A percentile compares a stretch with the other conserved stretches of the same genome.
Evolutionary conservation across 2,888 invertebrate species (phyloP).

Genomic region (Eulithis testata): DNA sequence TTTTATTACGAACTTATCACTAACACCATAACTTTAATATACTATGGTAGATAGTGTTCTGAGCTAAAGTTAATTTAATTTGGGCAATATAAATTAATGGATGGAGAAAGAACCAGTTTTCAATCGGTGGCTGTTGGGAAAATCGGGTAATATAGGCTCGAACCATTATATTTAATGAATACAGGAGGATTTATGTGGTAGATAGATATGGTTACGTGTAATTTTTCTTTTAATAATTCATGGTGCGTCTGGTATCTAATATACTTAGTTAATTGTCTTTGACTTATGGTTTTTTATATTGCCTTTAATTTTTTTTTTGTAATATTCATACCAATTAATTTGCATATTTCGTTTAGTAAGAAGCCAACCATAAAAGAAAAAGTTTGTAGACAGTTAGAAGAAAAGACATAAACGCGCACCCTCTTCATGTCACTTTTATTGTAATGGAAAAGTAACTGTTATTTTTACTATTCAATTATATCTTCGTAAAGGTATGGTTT

Average conservation of each 20-base stretch:
- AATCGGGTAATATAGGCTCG: slow-evolving; percentile 63
- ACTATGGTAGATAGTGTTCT: slow-evolving; percentile 65
- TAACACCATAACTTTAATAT: slow-evolving; percentile 56
- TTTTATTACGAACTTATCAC: slow-evolving; percentile 49
- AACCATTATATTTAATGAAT: slow-evolving; percentile 77
- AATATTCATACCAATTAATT: slow-evolving; percentile 21
- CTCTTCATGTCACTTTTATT: slow-evolving; percentile 21
- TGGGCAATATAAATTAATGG: slow-evolving; percentile 75
- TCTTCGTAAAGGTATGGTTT: neutral
- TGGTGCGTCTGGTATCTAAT: slow-evolving; percentile 51
- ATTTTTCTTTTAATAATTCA: slow-evolving; percentile 65
- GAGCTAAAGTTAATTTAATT: slow-evolving; percentile 73
- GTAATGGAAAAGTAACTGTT: neutral
- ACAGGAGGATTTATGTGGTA: slow-evolving; percentile 69
- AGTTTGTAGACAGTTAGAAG: slow-evolving; percentile 34
- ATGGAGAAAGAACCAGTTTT: slow-evolving; percentile 66
- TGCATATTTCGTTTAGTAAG: slow-evolving; percentile 18
- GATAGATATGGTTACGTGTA: slow-evolving; percentile 66
- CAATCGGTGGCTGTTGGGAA: slow-evolving; percentile 62
- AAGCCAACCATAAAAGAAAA: neutral
- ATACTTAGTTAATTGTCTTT: slow-evolving; percentile 60
- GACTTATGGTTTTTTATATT: slow-evolving; percentile 65
- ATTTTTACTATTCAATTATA: neutral
- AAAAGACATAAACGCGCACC: slow-evolving; percentile 65
- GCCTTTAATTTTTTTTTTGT: slow-evolving; percentile 31